Base-by-base conservation (phyloP, 2,888 invertebrate genomes). In the Myopa testacea region DNA sequence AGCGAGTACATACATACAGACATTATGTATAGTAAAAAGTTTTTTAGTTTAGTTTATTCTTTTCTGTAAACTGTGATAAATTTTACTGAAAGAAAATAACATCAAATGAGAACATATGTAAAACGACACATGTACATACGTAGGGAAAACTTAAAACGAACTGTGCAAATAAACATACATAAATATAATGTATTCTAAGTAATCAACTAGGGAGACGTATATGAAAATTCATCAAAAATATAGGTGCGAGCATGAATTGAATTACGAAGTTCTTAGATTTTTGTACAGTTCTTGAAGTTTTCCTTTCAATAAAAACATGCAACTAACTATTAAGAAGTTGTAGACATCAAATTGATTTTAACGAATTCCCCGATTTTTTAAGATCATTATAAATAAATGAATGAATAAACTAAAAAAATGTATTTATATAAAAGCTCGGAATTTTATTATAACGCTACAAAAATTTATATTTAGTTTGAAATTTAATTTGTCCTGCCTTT, bases 61-160 rank as follows among this genome's bases (percentile, higher is more conserved):
- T 81, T 82, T 84, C 83, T 83, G 81, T 83, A 85, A 84, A 82
- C 85, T 85, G 84, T 85, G 85, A 85, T 85, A 85, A 81, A 84
- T 84, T 82, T 83, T 81, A 82, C 78, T 81, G 73, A 83, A 83
- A 83, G 81, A 83, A 80, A 81, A 79, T 3, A 65, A 38, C 3
- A 8, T 45, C 45, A 45, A 8, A 45, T 45, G 45, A 65, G 62
- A 52, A 55, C 55, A 58, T 68, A n/a, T 10, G 19, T 60, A n/a
- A 10, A 75, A 26, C 40, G n/a, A 55, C 6, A 69, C 26, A 75
- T 3, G 19, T 16, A 50, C n/a, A n/a, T 26, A 73, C 19, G 6
- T 45, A 45, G 3, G 10, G 45, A 50, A 63, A 45, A 45, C 12
- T 7, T 38, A 37, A 65, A 73, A 45, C 63, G 72, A 60, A 65